Evolutionary conservation across 2,113 vertebrate species (phyloP), one percentile per base, ranked within the genome.

Genomic region (Lasiurus borealis): DNA sequence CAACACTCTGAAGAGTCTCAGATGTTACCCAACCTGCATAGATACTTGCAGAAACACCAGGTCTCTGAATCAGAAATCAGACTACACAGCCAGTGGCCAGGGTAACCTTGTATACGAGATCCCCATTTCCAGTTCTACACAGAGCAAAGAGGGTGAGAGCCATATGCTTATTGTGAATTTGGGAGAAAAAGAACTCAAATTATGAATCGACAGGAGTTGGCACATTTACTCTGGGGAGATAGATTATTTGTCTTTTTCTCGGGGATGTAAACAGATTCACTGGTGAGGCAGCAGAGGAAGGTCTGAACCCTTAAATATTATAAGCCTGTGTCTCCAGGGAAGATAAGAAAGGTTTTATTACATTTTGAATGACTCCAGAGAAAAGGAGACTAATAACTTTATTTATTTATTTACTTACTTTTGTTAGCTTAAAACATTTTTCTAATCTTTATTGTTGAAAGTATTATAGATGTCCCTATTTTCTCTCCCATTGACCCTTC

Each of bases 241-340:
- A 73, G 23, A 72, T 31, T 71, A 7, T 29, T 88, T 95, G 40
- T 95, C 23, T 92, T 92, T 94, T 88, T 31, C 62, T 88, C 8
- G 88, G 71, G 34, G 71, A 88, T 77, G 18, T 84, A 88, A 76
- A 46, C 36, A 78, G 16, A 69, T 71, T 44, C 9, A 64, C 0
- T 14, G 10, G 69, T 71, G 36, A 52, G 62, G 15, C 69, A n/a
- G 46, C 14, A 48, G 27, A 62, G 54, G 31, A 69, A 82, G 69
- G 19, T 48, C 36, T 88, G 15, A 89, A 52, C 11, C 34, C 8
- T 18, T 36, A 72, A 64, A 54, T 44, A 59, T 84, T 44, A 50
- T 78, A 77, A 44, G 50, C 44, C n/a, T 89, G 36, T 72, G 29
- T 18, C 64, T 78, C 34, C 36, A 7, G 62, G 34, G 29, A 84